These are phyloP conservation scores for Squalus acanthias DNA, from an alignment of 2,797 vertebrate species.

Conservation along the genomic window DNA sequence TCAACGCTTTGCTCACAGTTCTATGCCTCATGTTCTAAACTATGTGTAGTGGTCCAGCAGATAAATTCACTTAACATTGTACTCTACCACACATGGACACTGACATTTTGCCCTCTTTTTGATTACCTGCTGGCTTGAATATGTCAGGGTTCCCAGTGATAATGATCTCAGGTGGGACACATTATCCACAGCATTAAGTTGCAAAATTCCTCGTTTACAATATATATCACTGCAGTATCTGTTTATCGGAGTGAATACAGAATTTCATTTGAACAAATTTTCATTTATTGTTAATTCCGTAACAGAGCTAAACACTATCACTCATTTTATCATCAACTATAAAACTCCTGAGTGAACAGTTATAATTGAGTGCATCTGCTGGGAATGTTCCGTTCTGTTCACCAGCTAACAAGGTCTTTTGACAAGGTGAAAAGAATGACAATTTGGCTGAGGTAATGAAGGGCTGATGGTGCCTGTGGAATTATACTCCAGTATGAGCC, in stretches of 20 bases:
- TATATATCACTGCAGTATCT: not conserved
- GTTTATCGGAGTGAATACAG: not conserved
- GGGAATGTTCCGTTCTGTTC: not conserved
- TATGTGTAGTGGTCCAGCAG: not conserved
- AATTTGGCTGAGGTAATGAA: not conserved
- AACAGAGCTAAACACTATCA: not conserved
- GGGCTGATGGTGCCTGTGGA: not conserved
- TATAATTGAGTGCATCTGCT: not conserved
- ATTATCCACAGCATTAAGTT: not conserved
- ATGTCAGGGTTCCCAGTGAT: not conserved
- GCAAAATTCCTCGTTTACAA: not conserved
- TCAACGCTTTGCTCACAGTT: not conserved
- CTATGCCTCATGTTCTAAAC: not conserved
- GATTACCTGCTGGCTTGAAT: not conserved
- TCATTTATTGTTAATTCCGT: not conserved
- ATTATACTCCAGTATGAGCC: not conserved
- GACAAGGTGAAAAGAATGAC: not conserved
- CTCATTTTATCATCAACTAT: constrained; percentile 13
- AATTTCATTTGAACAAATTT: not conserved
- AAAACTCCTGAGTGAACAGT: not conserved
- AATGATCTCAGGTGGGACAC: not conserved
- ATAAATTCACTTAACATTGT: not conserved
- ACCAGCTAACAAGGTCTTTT: not conserved
- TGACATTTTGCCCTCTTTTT: not conserved
- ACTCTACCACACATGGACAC: not conserved